Evolutionary conservation across 2,888 invertebrate species (phyloP).

Genomic region (Pseudococcus longispinus): DNA sequence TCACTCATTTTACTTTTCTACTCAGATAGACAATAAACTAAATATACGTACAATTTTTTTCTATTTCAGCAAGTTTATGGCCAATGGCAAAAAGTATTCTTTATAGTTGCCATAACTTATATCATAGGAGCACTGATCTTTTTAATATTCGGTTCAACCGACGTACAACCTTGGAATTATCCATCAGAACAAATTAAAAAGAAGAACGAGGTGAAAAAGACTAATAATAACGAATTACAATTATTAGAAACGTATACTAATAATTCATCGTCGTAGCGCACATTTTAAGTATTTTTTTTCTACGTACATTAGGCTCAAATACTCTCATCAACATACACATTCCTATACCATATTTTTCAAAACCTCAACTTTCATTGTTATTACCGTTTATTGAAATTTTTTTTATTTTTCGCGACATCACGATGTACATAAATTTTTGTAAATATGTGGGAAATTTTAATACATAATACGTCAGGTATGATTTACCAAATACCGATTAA

Average conservation of each 20-base stretch:
- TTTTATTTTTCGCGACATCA: conserved; percentile 8
- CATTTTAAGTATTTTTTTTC: background rate
- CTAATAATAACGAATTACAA: conserved; percentile 38
- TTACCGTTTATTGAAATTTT: background rate
- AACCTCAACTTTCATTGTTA: conserved; percentile 31
- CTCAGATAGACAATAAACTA: background rate
- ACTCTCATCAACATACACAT: conserved; percentile 16
- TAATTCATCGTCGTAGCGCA: conserved; percentile 35
- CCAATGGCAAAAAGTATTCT: conserved; percentile 83
- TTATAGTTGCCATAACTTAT: conserved; percentile 78
- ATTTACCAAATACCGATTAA: background rate
- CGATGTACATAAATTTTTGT: conserved; percentile 29
- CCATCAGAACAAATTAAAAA: background rate
- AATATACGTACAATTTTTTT: conserved; percentile 47
- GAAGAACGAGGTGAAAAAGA: conserved; percentile 32
- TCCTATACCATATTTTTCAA: conserved; percentile 4
- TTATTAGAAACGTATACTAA: conserved; percentile 23
- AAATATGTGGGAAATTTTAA: conserved; percentile 5
- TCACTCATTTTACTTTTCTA: background rate
- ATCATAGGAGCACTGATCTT: conserved; percentile 72
- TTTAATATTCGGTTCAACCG: conserved; percentile 72
- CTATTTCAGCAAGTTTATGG: conserved; percentile 72
- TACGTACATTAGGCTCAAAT: background rate
- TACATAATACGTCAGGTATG: background rate
- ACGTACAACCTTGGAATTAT: conserved; percentile 69